A percentile compares a stretch with the other conserved stretches of the same genome.
Conservation (phyloP, 2,797 vertebrate species). For the Pseudochromis fuscus region DNA sequence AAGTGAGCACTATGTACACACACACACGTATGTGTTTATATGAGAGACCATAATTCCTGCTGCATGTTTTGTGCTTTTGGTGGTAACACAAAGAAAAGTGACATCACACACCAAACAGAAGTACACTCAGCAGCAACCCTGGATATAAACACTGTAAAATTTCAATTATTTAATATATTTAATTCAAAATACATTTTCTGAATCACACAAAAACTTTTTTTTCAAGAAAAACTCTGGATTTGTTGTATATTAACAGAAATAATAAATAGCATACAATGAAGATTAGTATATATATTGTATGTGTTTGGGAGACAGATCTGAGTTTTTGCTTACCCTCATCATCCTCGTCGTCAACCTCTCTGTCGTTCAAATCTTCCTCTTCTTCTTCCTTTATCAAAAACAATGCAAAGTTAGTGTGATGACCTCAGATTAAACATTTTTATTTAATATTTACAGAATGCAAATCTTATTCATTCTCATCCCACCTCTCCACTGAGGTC, state of each 20-base stretch:
- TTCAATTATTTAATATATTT: background rate
- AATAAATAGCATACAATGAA: too few relatives aligned
- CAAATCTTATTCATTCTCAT: background rate
- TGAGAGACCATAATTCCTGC: background rate
- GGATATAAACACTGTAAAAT: background rate
- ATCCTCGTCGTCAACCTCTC: constrained; percentile 93
- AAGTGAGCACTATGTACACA: background rate
- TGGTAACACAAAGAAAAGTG: background rate
- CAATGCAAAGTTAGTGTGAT: background rate
- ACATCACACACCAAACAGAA: background rate
- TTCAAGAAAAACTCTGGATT: background rate
- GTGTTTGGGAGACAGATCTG: background rate
- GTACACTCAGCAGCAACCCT: background rate
- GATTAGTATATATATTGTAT: too few relatives aligned
- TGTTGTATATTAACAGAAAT: background rate
- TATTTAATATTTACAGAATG: background rate
- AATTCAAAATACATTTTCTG: background rate
- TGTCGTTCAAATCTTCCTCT: constrained; percentile 93
- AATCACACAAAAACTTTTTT: background rate
- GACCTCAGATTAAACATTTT: background rate
- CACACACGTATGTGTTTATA: background rate
- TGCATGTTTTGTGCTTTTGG: background rate
- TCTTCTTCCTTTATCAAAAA: constrained; percentile 87
- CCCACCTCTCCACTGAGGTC: constrained; percentile 92
- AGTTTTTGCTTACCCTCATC: constrained; percentile 84